Evolutionary conservation across 1,140 invertebrate genomes (phyloP), one percentile per base, ranked within the genome.

Genomic region (Semibalanus balanoides): DNA sequence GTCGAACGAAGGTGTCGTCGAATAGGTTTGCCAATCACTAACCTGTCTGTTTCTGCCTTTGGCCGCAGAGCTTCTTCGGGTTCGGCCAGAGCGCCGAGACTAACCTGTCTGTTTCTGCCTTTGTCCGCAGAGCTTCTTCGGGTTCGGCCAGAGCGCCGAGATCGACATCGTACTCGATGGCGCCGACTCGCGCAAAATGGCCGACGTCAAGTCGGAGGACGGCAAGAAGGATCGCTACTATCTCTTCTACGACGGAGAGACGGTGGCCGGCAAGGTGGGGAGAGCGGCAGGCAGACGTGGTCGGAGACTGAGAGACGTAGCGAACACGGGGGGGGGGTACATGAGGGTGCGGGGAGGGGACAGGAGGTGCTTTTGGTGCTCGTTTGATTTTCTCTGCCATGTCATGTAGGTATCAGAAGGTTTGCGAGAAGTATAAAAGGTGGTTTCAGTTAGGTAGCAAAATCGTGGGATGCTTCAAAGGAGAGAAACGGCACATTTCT

Each of bases 61-160:
- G 22, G 0, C 84, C 84, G 27, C 82, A 89, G 93, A 95, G 93
- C 88, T 97, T 99, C 88, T 97, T 99, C 87, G 97, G 97, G 81
- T 99, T 99, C 87, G 97, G 97, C 80, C 96, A 98, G 85, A 96
- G 93, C 84, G 97, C 97, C 81, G 97, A 99, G 83, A 93, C n/a
- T 7, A 40, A 5, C 17, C 35, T 40, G 5, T 40, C 35, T 25
- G 9, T 14, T 64, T 14, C 22, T 64, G 1, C 22, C 14, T 19
- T 11, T 29, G 22, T 11, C 84, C 84, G 27, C 82, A 89, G 93
- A 95, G 93, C 88, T 97, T 99, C 88, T 97, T 99, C 87, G 97
- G 97, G 81, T 99, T 99, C 87, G 97, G 97, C 80, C 96, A 98
- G 85, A 96, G 93, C 84, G 97, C 97, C 81, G 97, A 99, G 83